These are phyloP conservation scores for Eurystomus gularis DNA, from an alignment of 2,113 vertebrate genomes.

Conservation along the genomic window DNA sequence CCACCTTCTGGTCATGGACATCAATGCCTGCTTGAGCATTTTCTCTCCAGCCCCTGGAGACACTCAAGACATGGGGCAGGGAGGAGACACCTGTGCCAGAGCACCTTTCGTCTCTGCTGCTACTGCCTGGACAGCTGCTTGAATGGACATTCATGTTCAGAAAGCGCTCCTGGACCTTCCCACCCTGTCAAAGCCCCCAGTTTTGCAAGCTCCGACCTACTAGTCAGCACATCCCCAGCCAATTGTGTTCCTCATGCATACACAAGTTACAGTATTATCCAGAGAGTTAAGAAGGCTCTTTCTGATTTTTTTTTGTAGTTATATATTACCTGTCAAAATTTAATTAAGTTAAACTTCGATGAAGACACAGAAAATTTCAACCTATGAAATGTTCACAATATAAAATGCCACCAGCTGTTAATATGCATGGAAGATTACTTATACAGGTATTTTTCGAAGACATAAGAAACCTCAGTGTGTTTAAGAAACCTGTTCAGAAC, in stretches of 20 bases:
- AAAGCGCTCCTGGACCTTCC: not conserved
- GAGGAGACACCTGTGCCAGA: not conserved
- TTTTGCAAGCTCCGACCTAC: not conserved
- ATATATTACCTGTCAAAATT: not conserved
- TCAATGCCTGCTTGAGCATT: not conserved
- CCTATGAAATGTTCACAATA: not conserved
- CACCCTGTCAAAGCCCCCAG: not conserved
- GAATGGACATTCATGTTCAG: rapidly evolving
- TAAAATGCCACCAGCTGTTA: not conserved
- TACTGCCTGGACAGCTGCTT: not conserved
- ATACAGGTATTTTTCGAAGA: not conserved
- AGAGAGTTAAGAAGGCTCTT: not conserved
- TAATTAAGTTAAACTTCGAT: not conserved
- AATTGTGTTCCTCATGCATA: not conserved
- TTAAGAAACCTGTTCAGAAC: not conserved
- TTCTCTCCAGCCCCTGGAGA: not conserved
- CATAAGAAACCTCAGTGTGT: not conserved
- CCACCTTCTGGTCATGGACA: not conserved
- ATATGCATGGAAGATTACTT: not conserved
- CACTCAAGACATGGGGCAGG: not conserved
- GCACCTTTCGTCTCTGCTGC: not conserved
- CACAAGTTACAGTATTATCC: not conserved
- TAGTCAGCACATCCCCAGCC: not conserved
- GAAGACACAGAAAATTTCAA: not conserved
- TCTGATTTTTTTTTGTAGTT: not conserved